Base-by-base conservation (phyloP, 1,140 invertebrate genomes). In the Ptiloglossa arizonensis region DNA sequence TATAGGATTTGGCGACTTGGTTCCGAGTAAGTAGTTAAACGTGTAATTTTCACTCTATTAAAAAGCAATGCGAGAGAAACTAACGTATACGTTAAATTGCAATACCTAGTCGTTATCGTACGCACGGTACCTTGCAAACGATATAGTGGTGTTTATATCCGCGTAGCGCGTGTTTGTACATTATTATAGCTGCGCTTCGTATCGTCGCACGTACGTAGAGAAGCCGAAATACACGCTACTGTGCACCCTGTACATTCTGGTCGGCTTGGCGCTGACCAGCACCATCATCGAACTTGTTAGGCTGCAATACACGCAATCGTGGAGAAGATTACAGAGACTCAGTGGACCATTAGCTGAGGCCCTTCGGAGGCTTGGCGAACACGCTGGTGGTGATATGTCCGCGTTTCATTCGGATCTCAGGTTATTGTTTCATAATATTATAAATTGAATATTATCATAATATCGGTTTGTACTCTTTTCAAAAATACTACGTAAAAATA, bases 271-370 rank as follows among this genome's bases (percentile, higher is more conserved):
- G 2, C 90, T 99, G 56, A 98, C 98, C 2, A 97, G 97, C 1
- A 99, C 98, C 79, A 98, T 98, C 82, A 98, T 98, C 85, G 98
- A 98, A 91, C 92, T 97, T 75, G 96, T 97, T 46, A 92, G 97
- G 64, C 92, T 96, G 67, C 97, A 97, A 88, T 98, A 98, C 90
- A 96, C 96, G 11, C 95, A 96, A 81, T 97, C 96, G 70, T 98
- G 97, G 97, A 94, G 95, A 85, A 95, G 95, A 86, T 89, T 97
- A 35, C 95, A 97, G 90, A 95, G 96, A 29, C 91, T 97, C 13
- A 95, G 96, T 1, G 96, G 96, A 48, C 96, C 96, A 9, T 91
- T 97, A 80, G 96, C 96, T 3, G 96, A 97, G 83, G 95, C 96
- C 57, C 91, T 97, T 44, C 92, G 95, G 46, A 95, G 95, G 88